phyloP scores from a whole-genome alignment of 2,888 invertebrate species.

The Heterodera filipjevi region DNA sequence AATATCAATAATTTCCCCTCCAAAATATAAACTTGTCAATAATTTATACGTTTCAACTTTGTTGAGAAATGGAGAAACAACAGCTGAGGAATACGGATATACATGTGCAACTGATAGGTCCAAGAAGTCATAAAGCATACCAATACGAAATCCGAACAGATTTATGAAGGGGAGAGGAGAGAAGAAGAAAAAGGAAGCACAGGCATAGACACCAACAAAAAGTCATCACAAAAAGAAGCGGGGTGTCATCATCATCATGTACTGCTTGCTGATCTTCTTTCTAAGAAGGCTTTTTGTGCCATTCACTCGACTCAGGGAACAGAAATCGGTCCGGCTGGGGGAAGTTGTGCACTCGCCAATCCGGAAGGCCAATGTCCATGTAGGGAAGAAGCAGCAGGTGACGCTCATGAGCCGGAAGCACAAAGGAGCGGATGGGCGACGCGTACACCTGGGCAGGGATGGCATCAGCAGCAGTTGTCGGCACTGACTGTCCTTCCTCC shows the following conservation, averaged over 20 bases:
- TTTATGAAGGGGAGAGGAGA: not conserved
- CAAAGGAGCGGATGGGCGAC: slow-evolving; percentile 6
- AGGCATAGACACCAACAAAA: not conserved
- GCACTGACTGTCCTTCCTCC: not conserved
- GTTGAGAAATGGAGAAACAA: not conserved
- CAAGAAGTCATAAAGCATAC: not conserved
- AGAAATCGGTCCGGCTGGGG: slow-evolving; percentile 37
- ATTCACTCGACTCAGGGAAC: slow-evolving; percentile 18
- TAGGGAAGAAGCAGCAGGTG: slow-evolving; percentile 42
- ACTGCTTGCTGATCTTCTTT: not conserved
- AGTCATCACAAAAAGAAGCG: not conserved
- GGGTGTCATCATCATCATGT: not conserved
- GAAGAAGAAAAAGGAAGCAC: not conserved
- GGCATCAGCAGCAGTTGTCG: not conserved
- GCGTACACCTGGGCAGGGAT: not conserved
- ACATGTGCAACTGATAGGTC: not conserved
- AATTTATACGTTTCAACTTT: not conserved
- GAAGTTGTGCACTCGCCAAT: slow-evolving; percentile 42
- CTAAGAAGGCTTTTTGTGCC: not conserved
- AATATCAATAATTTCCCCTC: too few relatives aligned
- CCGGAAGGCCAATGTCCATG: slow-evolving; percentile 45
- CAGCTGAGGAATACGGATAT: slow-evolving; percentile 3
- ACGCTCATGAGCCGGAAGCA: slow-evolving; percentile 25
- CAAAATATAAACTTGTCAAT: too few relatives aligned
- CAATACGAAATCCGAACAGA: not conserved